Percentiles rank a stretch among this genome's conserved stretches.
Conservation (phyloP, 2,113 vertebrate species). For the Halichoeres trimaculatus region DNA sequence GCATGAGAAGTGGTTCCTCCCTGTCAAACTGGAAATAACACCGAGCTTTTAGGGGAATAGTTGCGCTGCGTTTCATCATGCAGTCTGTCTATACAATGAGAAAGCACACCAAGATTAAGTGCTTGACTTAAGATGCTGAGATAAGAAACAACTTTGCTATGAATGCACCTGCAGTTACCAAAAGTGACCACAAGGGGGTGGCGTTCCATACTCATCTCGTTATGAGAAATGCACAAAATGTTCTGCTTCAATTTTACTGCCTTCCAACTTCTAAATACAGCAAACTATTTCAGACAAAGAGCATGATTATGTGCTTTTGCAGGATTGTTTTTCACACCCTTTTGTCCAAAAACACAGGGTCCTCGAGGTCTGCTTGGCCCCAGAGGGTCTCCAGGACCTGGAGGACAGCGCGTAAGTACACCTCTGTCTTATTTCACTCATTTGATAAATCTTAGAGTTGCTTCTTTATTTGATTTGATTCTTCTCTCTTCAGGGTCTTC, state of each 20-base stretch:
- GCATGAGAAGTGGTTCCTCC: constrained; percentile 32
- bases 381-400: constrained; percentile 90
- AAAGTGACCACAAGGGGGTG: constrained; percentile 52
- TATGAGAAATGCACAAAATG: neutral
- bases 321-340: neutral
- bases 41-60: constrained; percentile 20
- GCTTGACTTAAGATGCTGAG: constrained; percentile 14
- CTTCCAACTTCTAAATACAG: neutral
- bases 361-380: constrained; percentile 94
- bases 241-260: neutral
- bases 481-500: constrained; percentile 86
- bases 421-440: neutral
- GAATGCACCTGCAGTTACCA: constrained; percentile 35
- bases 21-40: constrained; percentile 19
- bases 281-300: neutral
- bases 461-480: neutral
- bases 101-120: constrained; percentile 15
- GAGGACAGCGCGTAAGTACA: constrained; percentile 92
- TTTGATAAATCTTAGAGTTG: neutral
- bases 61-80: constrained; percentile 53
- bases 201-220: constrained; percentile 13
- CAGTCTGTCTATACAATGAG: constrained; percentile 9
- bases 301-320: neutral
- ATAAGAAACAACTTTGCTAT: neutral
- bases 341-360: constrained; percentile 82